Base-by-base conservation (phyloP, 2,888 invertebrate genomes). In the Erebia epiphron region DNA sequence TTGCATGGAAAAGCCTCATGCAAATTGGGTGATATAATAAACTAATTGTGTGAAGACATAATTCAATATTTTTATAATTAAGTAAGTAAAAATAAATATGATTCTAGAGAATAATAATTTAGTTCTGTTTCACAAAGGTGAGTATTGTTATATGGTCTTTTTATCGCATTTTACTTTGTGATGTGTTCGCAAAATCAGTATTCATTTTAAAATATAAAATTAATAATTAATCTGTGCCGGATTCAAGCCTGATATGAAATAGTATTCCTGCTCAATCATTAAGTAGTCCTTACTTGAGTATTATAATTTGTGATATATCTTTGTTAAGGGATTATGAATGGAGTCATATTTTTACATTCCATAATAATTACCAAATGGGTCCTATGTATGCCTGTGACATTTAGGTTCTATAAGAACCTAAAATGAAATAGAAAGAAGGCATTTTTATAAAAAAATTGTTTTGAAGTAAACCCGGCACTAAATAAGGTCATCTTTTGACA, bases 141-240 rank as follows among this genome's bases (percentile, higher is more conserved):
- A 66, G 65, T 66, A 66, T 61, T 67, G 11, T 50, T 46, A 35
- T 11, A 60, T 60, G 50, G 67, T 61, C 58, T 67, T 67, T 66
- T 67, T 52, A 52, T 60, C 58, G 60, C 60, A 16, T 61, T 68
- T 35, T 60, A 52, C 1, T 18, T 16, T 68, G 49, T 58, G 60
- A 58, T 68, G 60, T 68, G 16, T 41, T 60, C 35, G 50, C 9
- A 21, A 57, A 67, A 58, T 46, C 21, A 8, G n/a, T 46, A 21
- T 49, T 49, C 5, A 14, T 60, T 9, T 26, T 57, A 57, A 13
- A 13, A 8, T 57, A 10, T 26, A 26, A 26, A 26, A 26, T 26
- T 3, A 26, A 35, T 35, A 35, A 35, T 35, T 35, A 21, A 21
- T 14, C 58, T 43, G n/a, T 41, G 60, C 35, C 14, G n/a, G 41